Percentiles rank a stretch among this genome's conserved stretches.
These are phyloP conservation scores for Cephus spinipes DNA, from an alignment of 2,888 invertebrate species.

Conservation along the genomic window DNA sequence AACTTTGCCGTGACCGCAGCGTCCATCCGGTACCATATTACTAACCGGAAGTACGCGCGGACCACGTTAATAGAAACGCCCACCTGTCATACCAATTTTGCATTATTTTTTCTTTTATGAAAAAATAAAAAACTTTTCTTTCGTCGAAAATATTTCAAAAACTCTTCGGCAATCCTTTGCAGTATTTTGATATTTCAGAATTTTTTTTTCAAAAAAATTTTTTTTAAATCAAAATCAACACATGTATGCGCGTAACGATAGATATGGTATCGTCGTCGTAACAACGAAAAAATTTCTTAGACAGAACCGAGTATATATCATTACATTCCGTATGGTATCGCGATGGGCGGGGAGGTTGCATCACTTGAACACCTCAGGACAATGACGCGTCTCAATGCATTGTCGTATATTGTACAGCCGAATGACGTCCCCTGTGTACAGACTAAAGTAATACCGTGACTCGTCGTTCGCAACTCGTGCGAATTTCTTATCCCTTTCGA, in stretches of 20 bases:
- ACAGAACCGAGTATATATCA: background rate
- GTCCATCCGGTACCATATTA: too few relatives aligned
- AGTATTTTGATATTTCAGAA: too few relatives aligned
- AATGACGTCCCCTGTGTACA: conserved; percentile 42
- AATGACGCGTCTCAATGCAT: conserved; percentile 49
- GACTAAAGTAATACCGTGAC: conserved; percentile 42
- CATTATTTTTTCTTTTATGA: too few relatives aligned
- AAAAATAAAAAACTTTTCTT: too few relatives aligned
- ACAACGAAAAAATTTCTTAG: background rate
- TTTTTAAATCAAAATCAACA: too few relatives aligned
- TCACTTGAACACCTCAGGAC: conserved; percentile 51
- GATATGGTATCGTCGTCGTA: background rate
- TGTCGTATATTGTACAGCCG: conserved; percentile 39
- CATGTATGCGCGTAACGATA: accelerated
- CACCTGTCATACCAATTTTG: too few relatives aligned
- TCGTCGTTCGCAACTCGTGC: background rate
- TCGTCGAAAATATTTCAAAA: too few relatives aligned
- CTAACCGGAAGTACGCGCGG: too few relatives aligned
- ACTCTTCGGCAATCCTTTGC: too few relatives aligned
- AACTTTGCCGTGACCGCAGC: too few relatives aligned
- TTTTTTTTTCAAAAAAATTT: too few relatives aligned
- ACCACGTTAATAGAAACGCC: too few relatives aligned
- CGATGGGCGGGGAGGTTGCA: conserved; percentile 30
- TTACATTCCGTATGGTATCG: background rate
- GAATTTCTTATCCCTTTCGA: background rate